These are phyloP conservation scores for Sapajus apella DNA, from an alignment of 2,113 vertebrate genomes.

Conservation along the genomic window DNA sequence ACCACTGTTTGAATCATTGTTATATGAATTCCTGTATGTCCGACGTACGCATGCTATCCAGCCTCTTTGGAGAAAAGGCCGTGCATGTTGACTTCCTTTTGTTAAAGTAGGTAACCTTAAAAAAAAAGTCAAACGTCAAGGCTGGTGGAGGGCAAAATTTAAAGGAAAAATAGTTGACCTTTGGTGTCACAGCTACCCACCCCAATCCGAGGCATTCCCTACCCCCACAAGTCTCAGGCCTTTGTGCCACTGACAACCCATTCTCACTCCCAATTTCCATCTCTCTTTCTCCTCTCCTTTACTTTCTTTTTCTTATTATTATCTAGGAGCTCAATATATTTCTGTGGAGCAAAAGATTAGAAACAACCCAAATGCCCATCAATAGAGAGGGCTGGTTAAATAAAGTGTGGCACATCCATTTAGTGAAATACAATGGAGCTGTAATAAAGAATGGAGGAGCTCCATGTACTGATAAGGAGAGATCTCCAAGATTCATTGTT, in stretches of 20 bases:
- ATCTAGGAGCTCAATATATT: constrained; percentile 45
- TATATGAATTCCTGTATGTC: neutral
- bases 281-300: neutral
- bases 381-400: constrained; percentile 43
- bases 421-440: constrained; percentile 50
- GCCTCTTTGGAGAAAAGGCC: neutral
- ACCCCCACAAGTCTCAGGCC: neutral
- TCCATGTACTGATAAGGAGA: constrained; percentile 39
- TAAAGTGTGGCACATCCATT: constrained; percentile 39
- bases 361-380: constrained; percentile 51
- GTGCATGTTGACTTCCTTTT: neutral
- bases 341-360: constrained; percentile 62
- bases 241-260: neutral
- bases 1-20: neutral
- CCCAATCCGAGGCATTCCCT: neutral
- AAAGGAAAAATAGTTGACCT: neutral
- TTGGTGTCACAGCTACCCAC: neutral
- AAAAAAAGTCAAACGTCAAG: constrained; percentile 11
- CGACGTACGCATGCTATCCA: neutral
- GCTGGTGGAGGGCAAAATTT: neutral
- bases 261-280: neutral
- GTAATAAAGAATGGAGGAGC: constrained; percentile 6
- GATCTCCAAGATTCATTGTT: constrained; percentile 14
- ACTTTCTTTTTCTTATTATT: constrained; percentile 39
- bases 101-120: neutral